Evolutionary conservation across 2,888 invertebrate genomes (phyloP), one percentile per base, ranked within the genome.

Genomic region (Hydrotaea cyrtoneurina): DNA sequence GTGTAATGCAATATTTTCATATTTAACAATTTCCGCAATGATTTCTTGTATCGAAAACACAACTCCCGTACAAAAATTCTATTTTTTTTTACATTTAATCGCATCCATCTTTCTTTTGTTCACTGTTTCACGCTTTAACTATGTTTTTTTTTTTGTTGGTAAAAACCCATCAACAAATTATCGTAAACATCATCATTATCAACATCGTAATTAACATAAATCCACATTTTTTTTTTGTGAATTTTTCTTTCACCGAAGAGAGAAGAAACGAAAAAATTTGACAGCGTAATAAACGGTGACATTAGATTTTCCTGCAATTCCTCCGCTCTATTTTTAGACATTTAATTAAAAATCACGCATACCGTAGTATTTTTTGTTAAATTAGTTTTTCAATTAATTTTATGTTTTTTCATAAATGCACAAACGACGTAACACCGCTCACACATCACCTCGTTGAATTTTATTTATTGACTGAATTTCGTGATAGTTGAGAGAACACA

Each of bases 1-100:
- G 23, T 10, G 21, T 64, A 73, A 36, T 75, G 78, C 80, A 78
- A 78, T 77, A 74, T 50, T n/a, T n/a, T n/a, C n/a, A n/a, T n/a
- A n/a, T n/a, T 21, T 43, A 13, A 36, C 8, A 36, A 5, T 36
- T 39, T 53, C 53, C 74, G 21, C 50, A 57, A 21, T 69, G 82
- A 82, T 69, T 77, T 59, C 55, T 13, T 36, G 23, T 23, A 46
- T 46, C 71, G n/a, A n/a, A n/a, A n/a, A n/a, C n/a, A n/a, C n/a
- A n/a, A n/a, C n/a, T n/a, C n/a, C n/a, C n/a, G n/a, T n/a, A n/a
- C n/a, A n/a, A n/a, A n/a, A n/a, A n/a, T n/a, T n/a, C n/a, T n/a
- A n/a, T n/a, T n/a, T n/a, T n/a, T n/a, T n/a, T n/a, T n/a, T n/a
- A n/a, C n/a, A n/a, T 3, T 43, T 43, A 13, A 11, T 43, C 43